Evolutionary conservation across 1,140 invertebrate species (phyloP).

Genomic region (Thaumatotibia leucotreta): DNA sequence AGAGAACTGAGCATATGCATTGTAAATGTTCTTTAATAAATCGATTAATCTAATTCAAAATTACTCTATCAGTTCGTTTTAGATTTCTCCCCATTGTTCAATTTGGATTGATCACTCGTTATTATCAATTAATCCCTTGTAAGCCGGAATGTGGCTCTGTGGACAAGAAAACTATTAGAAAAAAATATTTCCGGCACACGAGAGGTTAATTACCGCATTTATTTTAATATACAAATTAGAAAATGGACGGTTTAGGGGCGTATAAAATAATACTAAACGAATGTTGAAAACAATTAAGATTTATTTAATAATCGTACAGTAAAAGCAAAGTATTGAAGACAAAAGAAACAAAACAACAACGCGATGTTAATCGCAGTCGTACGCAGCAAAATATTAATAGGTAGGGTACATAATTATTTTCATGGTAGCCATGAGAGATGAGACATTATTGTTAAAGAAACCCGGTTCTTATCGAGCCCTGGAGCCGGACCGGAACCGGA

Average conservation of each 20-base stretch:
- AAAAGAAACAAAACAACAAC: slow-evolving; percentile 1
- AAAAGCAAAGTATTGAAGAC: slow-evolving; percentile 8
- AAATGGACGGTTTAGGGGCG: background rate
- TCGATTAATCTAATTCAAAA: too few relatives aligned
- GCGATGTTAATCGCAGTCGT: background rate
- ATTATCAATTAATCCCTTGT: too few relatives aligned
- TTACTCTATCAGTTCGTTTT: too few relatives aligned
- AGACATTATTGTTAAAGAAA: background rate
- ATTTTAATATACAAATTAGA: too few relatives aligned
- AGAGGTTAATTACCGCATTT: too few relatives aligned
- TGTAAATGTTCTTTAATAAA: too few relatives aligned
- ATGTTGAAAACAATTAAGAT: slow-evolving; percentile 7
- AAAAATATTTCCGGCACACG: too few relatives aligned
- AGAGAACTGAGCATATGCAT: too few relatives aligned
- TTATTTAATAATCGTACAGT: slow-evolving; percentile 11
- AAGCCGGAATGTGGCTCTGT: too few relatives aligned
- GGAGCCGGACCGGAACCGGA: background rate
- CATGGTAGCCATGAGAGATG: background rate
- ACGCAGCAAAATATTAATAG: slow-evolving; percentile 4
- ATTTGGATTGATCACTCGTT: too few relatives aligned
- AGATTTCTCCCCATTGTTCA: too few relatives aligned
- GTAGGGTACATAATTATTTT: background rate
- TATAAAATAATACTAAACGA: background rate
- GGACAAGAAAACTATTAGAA: too few relatives aligned
- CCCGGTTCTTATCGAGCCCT: background rate